These are phyloP conservation scores for Melanophora roralis DNA, from an alignment of 2,888 invertebrate species.

Conservation along the genomic window DNA sequence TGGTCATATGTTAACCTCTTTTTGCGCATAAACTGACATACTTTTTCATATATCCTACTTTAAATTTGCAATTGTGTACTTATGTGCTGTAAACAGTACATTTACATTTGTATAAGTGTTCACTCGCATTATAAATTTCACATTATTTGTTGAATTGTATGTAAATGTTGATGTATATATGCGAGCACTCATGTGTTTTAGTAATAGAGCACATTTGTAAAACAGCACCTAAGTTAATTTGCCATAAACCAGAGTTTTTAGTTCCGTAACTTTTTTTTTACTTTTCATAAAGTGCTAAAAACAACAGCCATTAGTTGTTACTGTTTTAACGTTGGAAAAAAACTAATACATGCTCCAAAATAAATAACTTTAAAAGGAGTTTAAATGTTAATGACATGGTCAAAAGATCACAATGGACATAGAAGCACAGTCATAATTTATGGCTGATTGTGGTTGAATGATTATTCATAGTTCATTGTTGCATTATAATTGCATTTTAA, in stretches of 20 bases:
- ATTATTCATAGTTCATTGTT: background rate
- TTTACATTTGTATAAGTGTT: constrained; percentile 14
- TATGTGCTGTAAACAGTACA: constrained; percentile 7
- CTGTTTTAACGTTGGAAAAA: background rate
- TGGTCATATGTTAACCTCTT: constrained; percentile 49
- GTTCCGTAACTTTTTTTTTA: background rate
- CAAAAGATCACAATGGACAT: constrained; percentile 4
- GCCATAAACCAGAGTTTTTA: constrained; percentile 27
- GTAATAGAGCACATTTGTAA: constrained; percentile 44
- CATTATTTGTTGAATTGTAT: constrained; percentile 11
- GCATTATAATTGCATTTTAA: background rate
- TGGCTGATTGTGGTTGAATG: background rate
- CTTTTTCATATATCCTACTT: background rate
- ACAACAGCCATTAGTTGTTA: constrained; percentile 28
- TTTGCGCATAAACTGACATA: background rate
- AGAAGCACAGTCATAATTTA: background rate
- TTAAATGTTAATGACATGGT: constrained; percentile 46
- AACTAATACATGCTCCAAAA: background rate
- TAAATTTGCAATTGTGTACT: constrained; percentile 31
- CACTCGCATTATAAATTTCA: constrained; percentile 10
- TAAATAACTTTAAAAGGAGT: constrained; percentile 6
- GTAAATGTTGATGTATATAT: background rate
- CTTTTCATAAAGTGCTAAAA: constrained; percentile 19
- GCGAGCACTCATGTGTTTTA: background rate
- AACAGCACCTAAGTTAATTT: constrained; percentile 54